Percentiles rank a stretch among this genome's conserved stretches.
phyloP scores from a whole-genome alignment of 64 coral and sea anemone species.

The Pocillopora verrucosa region DNA sequence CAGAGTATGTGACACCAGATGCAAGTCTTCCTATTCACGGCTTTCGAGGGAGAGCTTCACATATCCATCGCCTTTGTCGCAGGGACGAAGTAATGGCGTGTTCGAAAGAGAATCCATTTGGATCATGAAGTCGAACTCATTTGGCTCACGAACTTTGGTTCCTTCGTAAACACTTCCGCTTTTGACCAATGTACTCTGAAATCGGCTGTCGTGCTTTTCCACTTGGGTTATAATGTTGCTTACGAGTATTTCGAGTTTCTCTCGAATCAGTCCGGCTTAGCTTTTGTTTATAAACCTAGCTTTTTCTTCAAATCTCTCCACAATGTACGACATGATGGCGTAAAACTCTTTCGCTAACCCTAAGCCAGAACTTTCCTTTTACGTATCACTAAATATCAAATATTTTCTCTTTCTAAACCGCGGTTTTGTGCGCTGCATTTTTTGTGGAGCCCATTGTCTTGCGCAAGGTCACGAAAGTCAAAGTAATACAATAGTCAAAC shows the following conservation, averaged over 20 bases:
- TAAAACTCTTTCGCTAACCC: no score
- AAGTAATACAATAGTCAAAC: background rate
- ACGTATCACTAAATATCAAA: no score
- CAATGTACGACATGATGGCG: background rate
- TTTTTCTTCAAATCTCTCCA: background rate
- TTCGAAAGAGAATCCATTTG: conserved; percentile 5
- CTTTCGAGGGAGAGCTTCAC: background rate
- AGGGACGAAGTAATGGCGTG: conserved; percentile 13
- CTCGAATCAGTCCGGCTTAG: conserved; percentile 8
- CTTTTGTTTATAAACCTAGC: conserved; percentile 8
- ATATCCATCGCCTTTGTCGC: conserved; percentile 37
- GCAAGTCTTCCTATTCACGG: conserved; percentile 1
- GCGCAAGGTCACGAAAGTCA: background rate
- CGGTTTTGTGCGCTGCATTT: no score
- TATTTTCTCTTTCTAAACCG: no score
- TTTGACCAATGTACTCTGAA: conserved; percentile 11
- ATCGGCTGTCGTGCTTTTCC: conserved; percentile 36
- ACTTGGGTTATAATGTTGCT: background rate
- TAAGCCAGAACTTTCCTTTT: no score
- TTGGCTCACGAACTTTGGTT: conserved; percentile 3
- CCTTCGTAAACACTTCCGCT: conserved; percentile 59
- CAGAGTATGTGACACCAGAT: no score
- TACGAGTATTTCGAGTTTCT: conserved; percentile 10
- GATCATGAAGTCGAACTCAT: conserved; percentile 52
- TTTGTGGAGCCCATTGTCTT: background rate